Percentiles rank a stretch among this genome's conserved stretches.
phyloP scores from a whole-genome alignment of 2,888 invertebrate species.

The Thera obeliscata region DNA sequence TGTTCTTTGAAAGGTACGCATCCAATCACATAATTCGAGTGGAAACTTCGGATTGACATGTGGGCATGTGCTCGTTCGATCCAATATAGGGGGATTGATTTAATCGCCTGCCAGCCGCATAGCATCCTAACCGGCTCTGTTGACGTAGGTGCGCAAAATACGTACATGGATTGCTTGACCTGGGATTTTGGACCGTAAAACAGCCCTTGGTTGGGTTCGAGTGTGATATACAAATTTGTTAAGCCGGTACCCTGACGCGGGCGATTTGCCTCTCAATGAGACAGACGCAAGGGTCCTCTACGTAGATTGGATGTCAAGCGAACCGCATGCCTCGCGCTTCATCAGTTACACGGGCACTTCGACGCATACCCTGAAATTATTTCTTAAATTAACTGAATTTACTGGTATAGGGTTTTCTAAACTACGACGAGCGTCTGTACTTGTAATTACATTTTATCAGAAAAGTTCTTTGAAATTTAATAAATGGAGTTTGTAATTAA shows the following conservation, averaged over 20 bases:
- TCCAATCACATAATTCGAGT: conserved; percentile 37
- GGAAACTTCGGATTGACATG: conserved; percentile 41
- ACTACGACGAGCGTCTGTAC: neutral
- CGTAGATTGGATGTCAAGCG: conserved; percentile 73
- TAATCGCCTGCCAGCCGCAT: conserved; percentile 45
- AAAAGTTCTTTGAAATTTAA: neutral
- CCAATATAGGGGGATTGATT: conserved; percentile 44
- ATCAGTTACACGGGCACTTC: conserved; percentile 43
- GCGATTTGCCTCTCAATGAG: conserved; percentile 73
- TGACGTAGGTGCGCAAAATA: conserved; percentile 36
- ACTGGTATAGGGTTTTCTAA: neutral
- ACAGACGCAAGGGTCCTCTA: conserved; percentile 67
- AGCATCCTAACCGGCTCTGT: conserved; percentile 38
- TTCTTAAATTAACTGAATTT: conserved; percentile 1
- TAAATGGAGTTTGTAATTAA: neutral
- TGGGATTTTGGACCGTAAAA: conserved; percentile 45
- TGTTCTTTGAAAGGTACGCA: conserved; percentile 20
- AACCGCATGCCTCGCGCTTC: conserved; percentile 48
- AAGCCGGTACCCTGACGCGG: conserved; percentile 45
- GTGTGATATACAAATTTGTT: conserved; percentile 48
- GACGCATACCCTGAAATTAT: neutral
- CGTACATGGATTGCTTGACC: conserved; percentile 33
- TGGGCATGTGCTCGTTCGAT: conserved; percentile 35
- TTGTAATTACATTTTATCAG: neutral
- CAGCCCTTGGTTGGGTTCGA: conserved; percentile 30